Evolutionary conservation across 2,113 vertebrate species (phyloP).

Genomic region (Plecotus auritus): DNA sequence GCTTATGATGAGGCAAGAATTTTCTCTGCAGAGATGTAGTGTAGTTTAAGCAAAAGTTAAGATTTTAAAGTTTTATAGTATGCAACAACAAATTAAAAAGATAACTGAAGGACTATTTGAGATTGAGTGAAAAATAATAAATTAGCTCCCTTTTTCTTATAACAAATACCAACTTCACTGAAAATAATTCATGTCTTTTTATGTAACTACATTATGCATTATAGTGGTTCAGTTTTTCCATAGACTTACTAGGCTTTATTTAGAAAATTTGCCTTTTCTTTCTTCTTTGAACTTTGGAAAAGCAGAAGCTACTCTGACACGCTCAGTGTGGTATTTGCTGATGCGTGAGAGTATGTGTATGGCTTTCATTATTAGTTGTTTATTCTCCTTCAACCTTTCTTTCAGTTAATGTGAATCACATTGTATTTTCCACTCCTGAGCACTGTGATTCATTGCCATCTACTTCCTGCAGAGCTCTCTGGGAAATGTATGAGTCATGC

Average conservation of each 20-base stretch:
- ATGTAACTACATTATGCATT: neutral
- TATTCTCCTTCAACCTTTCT: conserved; percentile 13
- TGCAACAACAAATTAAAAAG: neutral
- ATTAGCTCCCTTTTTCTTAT: neutral
- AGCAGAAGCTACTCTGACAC: conserved; percentile 30
- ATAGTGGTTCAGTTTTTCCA: neutral
- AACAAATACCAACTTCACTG: neutral
- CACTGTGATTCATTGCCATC: conserved; percentile 23
- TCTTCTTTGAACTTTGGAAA: conserved; percentile 30
- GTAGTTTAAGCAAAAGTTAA: neutral
- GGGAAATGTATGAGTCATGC: neutral
- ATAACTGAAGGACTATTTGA: neutral
- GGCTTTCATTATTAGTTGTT: conserved; percentile 42
- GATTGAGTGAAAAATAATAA: neutral
- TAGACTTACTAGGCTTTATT: neutral
- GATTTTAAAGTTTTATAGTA: neutral
- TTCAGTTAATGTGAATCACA: conserved; percentile 56
- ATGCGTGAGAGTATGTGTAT: neutral
- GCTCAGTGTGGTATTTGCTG: neutral
- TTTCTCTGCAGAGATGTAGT: neutral
- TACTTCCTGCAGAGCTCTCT: neutral
- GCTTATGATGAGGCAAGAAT: neutral
- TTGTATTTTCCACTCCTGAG: neutral
- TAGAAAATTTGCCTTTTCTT: neutral
- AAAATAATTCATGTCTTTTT: conserved; percentile 4